Evolutionary conservation across 2,888 invertebrate genomes (phyloP).

Genomic region (Bibio marci): DNA sequence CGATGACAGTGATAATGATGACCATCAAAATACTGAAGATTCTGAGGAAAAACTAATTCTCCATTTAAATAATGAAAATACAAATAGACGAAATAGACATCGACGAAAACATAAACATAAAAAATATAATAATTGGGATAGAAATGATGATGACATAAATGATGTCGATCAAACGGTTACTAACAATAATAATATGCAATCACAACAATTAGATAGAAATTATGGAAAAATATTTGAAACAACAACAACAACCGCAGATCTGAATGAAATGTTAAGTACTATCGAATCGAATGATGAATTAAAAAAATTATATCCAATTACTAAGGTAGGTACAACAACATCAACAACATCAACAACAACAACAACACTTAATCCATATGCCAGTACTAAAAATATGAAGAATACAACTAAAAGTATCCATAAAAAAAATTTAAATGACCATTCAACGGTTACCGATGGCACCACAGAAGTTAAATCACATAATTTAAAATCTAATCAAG

Average conservation of each 20-base stretch:
- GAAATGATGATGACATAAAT: background rate
- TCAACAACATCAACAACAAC: too few species aligned
- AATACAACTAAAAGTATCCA: too few species aligned
- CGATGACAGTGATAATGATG: constrained; percentile 7
- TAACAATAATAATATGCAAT: background rate
- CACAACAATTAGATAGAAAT: constrained; percentile 2
- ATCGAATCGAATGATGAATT: background rate
- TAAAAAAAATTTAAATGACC: too few species aligned
- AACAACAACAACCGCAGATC: background rate
- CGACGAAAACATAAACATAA: background rate
- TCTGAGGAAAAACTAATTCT: background rate
- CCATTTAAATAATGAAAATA: background rate
- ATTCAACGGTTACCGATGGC: too few species aligned
- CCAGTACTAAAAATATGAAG: too few species aligned
- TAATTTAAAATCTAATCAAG: too few species aligned
- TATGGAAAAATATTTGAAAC: constrained; percentile 5
- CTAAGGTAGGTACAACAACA: too few species aligned
- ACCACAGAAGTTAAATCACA: too few species aligned
- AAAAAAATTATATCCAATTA: too few species aligned
- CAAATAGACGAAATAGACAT: background rate
- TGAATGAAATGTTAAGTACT: background rate
- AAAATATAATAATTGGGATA: constrained; percentile 10
- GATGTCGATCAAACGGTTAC: constrained; percentile 9
- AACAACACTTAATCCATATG: too few species aligned
- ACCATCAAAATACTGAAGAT: background rate